Evolutionary conservation across 2,888 invertebrate genomes (phyloP), one percentile per base, ranked within the genome.

Genomic region (Macaria liturata): DNA sequence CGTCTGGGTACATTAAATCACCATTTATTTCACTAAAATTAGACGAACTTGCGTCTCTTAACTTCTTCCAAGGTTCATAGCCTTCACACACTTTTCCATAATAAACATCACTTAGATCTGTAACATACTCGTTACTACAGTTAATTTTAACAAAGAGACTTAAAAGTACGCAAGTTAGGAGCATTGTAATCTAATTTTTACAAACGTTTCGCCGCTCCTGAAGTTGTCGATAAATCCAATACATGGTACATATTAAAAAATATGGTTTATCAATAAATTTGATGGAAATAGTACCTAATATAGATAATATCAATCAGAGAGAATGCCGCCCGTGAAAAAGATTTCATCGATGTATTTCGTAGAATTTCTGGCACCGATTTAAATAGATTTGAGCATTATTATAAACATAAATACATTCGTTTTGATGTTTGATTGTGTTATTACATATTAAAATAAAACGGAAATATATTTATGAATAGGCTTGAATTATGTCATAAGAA

Each of bases 271-370:
- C 54, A 46, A 34, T 32, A 32, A 58, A 49, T 32, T 40, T 8
- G 3, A n/a, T 46, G 34, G 7, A 47, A 34, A 51, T 47, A 47
- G 43, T 56, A 50, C 39, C 46, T 49, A 53, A 44, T 49, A 46
- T 43, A 49, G 58, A 58, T 58, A 58, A 58, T 49, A 7, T n/a
- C 20, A 54, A 54, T 58, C 53, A 49, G 34, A 54, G 53, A 47
- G 30, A 37, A 42, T 32, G 42, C 32, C 40, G 32, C 31, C 20
- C n/a, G 9, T 42, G 32, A 9, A 9, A 42, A 42, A 42, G 32
- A 46, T 40, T 42, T 42, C n/a, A 34, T 46, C 20, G 34, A 42
- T 54, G 34, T n/a, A 42, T 5, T 49, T 45, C 44, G 49, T 45
- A 6, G 51, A 51, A 51, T 51, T 37, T n/a, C 4, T 6, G 9